Base-by-base conservation (phyloP, 1,140 invertebrate species). In the Plectrocnemia conspersa region DNA sequence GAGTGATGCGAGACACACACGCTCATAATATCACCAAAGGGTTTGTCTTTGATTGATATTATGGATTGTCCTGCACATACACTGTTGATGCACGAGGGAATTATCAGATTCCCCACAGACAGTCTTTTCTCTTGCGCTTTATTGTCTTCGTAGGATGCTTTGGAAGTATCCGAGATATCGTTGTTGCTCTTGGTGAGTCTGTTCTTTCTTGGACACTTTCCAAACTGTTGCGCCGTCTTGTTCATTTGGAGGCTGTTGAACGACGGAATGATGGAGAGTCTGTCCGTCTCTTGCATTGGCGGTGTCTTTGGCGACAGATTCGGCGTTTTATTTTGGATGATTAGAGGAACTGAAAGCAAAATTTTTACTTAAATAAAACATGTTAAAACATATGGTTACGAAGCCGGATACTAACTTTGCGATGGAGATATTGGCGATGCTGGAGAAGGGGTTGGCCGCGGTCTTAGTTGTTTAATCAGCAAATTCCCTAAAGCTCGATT, bases 401-500 rank as follows among this genome's bases (percentile, higher is more conserved):
- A 4, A 35, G 16, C 4, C 38, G n/a, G 21, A 41, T 41, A 24
- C 18, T 45, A 21, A 60, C 58, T 44, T 7, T 18, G 69, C 53
- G 65, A 50, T 0, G 72, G 70, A 4, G 71, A 68, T 57, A 65
- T 68, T 21, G 71, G 71, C 9, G 76, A 74, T 47, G 75, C 70
- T 15, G 71, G 72, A n/a, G 74, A 74, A 1, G 74, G 74, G 15
- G 70, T 62, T 15, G 77, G 77, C 49, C 75, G 74, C 15, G 77
- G 74, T 36, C 77, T 73, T 21, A 84, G 68, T 58, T 84, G 80
- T 38, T 84, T 81, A 33, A 84, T 76, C 25, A 86, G 69, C 41
- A 86, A 68, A 1, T 81, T 76, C 27, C 81, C 82, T 29, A 86
- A 65, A 6, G 82, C 77, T 29, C 79, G 68, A 68, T 86, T 86